Conservation (phyloP, 2,797 vertebrate genomes). For the Podargus strigoides region DNA sequence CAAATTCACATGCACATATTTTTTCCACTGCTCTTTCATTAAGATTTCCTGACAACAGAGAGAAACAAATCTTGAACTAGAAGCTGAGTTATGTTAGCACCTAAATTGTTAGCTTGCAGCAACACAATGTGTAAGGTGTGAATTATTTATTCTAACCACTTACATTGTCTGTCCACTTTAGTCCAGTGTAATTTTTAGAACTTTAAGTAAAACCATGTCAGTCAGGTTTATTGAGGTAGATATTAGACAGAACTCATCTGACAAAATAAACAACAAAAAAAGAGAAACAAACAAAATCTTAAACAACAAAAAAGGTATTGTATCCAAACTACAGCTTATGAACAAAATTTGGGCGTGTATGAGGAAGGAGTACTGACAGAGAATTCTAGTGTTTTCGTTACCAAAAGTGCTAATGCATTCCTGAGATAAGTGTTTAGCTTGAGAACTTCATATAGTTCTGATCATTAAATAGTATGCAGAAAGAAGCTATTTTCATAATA, state of each 20-base stretch:
- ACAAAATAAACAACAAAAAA: neutral
- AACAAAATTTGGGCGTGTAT: neutral
- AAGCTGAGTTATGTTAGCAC: neutral
- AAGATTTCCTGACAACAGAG: neutral
- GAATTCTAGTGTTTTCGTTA: neutral
- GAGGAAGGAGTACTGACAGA: neutral
- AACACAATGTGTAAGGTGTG: neutral
- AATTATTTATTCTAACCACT: neutral
- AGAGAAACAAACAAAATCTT: rapidly evolving
- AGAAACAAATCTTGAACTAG: neutral
- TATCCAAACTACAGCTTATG: neutral
- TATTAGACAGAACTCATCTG: neutral
- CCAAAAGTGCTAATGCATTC: neutral
- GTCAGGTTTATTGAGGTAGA: neutral
- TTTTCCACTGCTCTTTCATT: neutral
- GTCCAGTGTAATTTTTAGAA: neutral
- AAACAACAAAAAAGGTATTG: neutral
- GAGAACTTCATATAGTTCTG: neutral
- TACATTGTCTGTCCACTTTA: neutral
- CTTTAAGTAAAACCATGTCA: neutral
- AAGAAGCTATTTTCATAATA: neutral
- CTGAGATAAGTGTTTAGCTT: neutral
- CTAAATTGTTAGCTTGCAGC: neutral
- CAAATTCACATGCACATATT: neutral
- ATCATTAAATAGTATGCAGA: neutral